These are phyloP conservation scores for Trachymyrmex cornetzi DNA, from an alignment of 1,140 invertebrate genomes.

Conservation along the genomic window DNA sequence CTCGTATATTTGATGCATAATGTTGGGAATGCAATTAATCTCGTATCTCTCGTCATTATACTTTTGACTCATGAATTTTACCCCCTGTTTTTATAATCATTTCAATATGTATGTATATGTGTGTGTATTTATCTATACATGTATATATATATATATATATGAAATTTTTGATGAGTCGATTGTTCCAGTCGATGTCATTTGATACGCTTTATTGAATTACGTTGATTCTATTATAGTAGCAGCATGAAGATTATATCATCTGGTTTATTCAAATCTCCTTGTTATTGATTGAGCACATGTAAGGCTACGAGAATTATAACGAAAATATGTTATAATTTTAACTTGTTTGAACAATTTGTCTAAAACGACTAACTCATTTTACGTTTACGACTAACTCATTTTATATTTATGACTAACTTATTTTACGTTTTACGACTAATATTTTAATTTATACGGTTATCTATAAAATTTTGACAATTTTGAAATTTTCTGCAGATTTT, in stretches of 20 bases:
- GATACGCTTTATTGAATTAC: conserved; percentile 40
- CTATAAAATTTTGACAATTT: background rate
- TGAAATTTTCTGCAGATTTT: background rate
- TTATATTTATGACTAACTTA: background rate
- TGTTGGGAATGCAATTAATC: conserved; percentile 40
- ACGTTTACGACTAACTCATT: background rate
- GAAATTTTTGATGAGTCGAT: conserved; percentile 1
- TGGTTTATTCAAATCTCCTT: conserved; percentile 12
- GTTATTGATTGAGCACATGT: background rate
- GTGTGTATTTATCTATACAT: no score
- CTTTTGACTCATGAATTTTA: background rate
- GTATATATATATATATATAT: background rate
- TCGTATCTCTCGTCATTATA: conserved; percentile 23
- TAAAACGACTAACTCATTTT: background rate
- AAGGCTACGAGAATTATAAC: conserved; percentile 3
- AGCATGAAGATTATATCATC: conserved; percentile 4
- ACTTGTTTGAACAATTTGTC: background rate
- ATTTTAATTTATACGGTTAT: background rate
- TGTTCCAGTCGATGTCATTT: conserved; percentile 3
- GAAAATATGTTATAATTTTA: background rate
- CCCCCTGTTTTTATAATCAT: background rate
- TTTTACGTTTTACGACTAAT: background rate
- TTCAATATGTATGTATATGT: background rate
- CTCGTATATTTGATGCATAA: conserved; percentile 3
- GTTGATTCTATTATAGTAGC: conserved; percentile 25